These are phyloP conservation scores for Cebus imitator DNA, from an alignment of 2,113 vertebrate genomes.

Conservation along the genomic window DNA sequence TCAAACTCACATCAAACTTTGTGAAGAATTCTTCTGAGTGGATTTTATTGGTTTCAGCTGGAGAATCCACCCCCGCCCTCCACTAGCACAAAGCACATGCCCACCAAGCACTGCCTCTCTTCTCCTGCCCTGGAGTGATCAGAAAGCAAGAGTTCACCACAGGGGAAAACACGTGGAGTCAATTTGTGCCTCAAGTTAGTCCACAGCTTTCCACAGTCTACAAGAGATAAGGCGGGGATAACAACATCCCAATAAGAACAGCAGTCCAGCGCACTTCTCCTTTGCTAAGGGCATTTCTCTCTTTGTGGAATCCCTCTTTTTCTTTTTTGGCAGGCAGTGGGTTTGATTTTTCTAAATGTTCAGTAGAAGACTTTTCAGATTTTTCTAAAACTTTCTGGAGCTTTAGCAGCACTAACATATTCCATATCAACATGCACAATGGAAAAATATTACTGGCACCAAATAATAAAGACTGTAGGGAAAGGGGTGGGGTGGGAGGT, in stretches of 20 bases:
- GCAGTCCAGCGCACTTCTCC: background rate
- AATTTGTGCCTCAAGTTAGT: constrained; percentile 75
- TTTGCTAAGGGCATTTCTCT: background rate
- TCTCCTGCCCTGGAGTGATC: constrained; percentile 77
- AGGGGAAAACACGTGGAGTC: constrained; percentile 69
- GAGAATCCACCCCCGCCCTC: constrained; percentile 69
- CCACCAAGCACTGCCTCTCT: constrained; percentile 79
- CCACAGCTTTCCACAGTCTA: constrained; percentile 55
- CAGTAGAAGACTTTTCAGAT: constrained; percentile 67
- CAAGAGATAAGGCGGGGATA: background rate
- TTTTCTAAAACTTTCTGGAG: constrained; percentile 53
- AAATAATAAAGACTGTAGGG: constrained; percentile 52
- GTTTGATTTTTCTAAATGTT: constrained; percentile 60
- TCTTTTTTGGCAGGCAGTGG: background rate
- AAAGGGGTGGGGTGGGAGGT: background rate
- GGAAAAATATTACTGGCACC: constrained; percentile 35
- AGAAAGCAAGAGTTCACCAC: constrained; percentile 73
- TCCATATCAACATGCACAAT: constrained; percentile 39
- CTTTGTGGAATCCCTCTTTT: background rate
- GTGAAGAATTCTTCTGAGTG: constrained; percentile 84
- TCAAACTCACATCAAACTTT: constrained; percentile 83
- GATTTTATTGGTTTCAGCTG: constrained; percentile 88
- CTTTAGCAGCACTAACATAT: background rate
- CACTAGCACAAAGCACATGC: constrained; percentile 81
- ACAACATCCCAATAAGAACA: background rate